Percentiles rank a stretch among this genome's conserved stretches.
Conservation (phyloP, 2,888 invertebrate species). For the Rhagium mordax region DNA sequence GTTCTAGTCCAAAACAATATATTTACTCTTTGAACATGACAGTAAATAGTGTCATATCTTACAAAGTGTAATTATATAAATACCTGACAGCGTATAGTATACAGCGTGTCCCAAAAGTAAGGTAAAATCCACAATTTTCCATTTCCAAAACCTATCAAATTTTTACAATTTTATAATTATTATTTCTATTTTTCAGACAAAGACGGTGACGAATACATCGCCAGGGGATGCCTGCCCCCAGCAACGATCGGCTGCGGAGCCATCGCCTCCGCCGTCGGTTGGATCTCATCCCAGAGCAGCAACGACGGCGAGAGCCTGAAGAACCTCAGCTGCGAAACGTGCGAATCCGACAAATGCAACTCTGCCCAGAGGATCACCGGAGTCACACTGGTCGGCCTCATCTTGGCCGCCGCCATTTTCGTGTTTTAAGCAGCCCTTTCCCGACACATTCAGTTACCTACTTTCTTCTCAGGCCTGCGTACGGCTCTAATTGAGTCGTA, state of each 20-base stretch:
- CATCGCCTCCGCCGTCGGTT: slow-evolving; percentile 57
- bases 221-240: slow-evolving; percentile 60
- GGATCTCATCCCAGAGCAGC: slow-evolving; percentile 45
- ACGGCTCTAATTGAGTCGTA: background rate
- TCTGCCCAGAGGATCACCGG: slow-evolving; percentile 56
- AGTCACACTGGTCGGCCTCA: slow-evolving; percentile 57
- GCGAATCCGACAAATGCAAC: slow-evolving; percentile 65
- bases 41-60: too few relatives aligned
- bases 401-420: slow-evolving; percentile 60
- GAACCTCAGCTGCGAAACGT: slow-evolving; percentile 60
- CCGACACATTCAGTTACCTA: background rate
- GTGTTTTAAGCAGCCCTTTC: slow-evolving; percentile 57
- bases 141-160: too few relatives aligned
- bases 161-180: too few relatives aligned
- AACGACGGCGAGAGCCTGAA: slow-evolving; percentile 48
- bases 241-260: slow-evolving; percentile 59
- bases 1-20: too few relatives aligned
- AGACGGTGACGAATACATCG: slow-evolving; percentile 60
- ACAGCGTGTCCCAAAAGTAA: too few relatives aligned
- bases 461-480: background rate
- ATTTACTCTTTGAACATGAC: too few relatives aligned
- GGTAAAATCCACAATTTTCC: too few relatives aligned
- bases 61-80: too few relatives aligned
- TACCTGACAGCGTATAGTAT: too few relatives aligned
- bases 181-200: slow-evolving; percentile 54